Evolutionary conservation across 2,888 invertebrate genomes (phyloP), one percentile per base, ranked within the genome.

Genomic region (Drosophila stalkeri): DNA sequence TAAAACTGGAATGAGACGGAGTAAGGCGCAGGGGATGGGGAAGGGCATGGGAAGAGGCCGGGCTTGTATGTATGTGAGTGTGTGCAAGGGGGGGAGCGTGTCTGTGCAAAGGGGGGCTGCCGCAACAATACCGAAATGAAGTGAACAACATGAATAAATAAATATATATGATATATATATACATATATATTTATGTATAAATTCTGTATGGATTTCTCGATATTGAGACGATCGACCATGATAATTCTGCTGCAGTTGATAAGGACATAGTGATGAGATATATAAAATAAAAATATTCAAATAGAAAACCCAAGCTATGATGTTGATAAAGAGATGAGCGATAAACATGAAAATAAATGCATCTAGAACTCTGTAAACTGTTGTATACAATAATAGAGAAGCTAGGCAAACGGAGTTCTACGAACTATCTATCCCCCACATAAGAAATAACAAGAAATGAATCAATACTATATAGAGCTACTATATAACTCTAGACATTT

Each of bases 201-300:
- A 33, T 75, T 62, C 70, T 46, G 66, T 67, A 60, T 70, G 82
- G 70, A 67, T 74, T 68, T 18, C 54, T 18, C 12, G 57, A 59
- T 43, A 44, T 46, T 54, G 41, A 27, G 27, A 27, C 27, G 27
- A 27, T 6, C 27, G 27, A 27, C 5, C 56, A 41, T 14, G 41
- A 43, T 23, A 16, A 43, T 43, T 4, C 35, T 57, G 44, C 44
- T 46, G 44, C 57, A 62, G 54, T 20, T 59, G 54, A 68, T 64
- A 18, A 61, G 27, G 27, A 27, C 6, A 27, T 27, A 27, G 60
- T 71, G 31, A 56, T 41, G 33, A 55, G 11, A 27, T 18, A 44
- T 9, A 33, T 20, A 39, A 55, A 65, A 23, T 27, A 16, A 0
- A 8, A 33, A 33, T 33, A 9, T 1, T 33, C n/a, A 37, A 37